Evolutionary conservation across 2,888 invertebrate genomes (phyloP), one percentile per base, ranked within the genome.

Genomic region (Hemithea aestivaria): DNA sequence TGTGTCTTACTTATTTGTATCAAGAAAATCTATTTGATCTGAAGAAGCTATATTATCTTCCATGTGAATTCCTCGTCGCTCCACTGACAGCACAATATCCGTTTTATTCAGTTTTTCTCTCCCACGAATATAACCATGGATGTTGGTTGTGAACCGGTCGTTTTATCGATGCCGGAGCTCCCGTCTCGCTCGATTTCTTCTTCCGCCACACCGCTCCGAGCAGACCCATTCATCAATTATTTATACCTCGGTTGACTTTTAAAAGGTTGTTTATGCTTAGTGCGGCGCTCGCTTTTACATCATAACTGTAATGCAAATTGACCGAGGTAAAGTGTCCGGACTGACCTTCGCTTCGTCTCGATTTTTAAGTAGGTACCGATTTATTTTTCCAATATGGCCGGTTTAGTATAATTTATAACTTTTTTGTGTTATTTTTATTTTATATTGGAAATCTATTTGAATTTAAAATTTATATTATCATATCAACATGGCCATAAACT

Each of bases 171-270:
- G 67, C 60, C 59, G 56, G 57, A 57, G 62, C 62, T 58, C 51
- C 53, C 60, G 69, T 68, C 63, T 66, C 67, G 70, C 69, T 73
- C 66, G 72, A 74, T 74, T 75, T 72, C 70, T 65, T 71, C 69
- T 73, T 75, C 73, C 74, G 69, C 67, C 58, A 66, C 65, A 64
- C 48, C 54, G 60, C 54, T 58, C 62, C 58, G 56, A 58, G 54
- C 56, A 56, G 49, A 49, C 54, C 57, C 63, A 70, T 69, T 72
- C 68, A 76, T 78, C 68, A 71, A 74, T 78, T 75, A 75, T 74
- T 73, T 71, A 72, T 72, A 66, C 57, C 54, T 49, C 50, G 54
- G 58, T 73, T 73, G 67, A 65, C 65, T 73, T 73, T 65, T 56
- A 65, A 65, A 73, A 58, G 40, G 40, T 48, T 53, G 58, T 62